Evolutionary conservation across 1,140 invertebrate genomes (phyloP).

Genomic region (Hyposmocoma kahamanoa): DNA sequence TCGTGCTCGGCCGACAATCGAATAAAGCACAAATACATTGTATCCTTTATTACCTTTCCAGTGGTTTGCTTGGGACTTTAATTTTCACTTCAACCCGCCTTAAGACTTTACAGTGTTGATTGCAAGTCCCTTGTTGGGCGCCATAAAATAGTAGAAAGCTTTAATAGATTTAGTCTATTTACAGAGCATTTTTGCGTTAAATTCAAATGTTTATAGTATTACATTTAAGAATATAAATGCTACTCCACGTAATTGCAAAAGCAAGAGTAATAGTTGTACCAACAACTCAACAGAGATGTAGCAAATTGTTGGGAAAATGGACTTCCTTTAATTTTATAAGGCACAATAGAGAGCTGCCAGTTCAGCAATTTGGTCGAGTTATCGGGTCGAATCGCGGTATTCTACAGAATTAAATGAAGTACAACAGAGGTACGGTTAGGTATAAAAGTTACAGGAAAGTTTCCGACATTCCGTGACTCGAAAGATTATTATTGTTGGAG

Average conservation of each 20-base stretch:
- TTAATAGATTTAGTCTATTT: no score
- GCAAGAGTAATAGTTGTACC: no score
- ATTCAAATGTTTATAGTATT: no score
- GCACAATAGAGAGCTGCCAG: slow-evolving; percentile 23
- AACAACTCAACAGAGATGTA: slow-evolving; percentile 11
- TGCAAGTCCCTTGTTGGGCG: no score
- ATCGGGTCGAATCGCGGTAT: slow-evolving; percentile 18
- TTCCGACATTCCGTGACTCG: background rate
- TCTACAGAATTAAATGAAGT: slow-evolving; percentile 33
- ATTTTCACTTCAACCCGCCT: no score
- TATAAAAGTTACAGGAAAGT: slow-evolving; percentile 1
- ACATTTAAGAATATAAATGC: no score
- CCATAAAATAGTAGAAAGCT: no score
- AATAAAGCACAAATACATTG: slow-evolving; percentile 21
- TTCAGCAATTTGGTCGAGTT: slow-evolving; percentile 31
- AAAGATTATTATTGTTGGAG: slow-evolving; percentile 1
- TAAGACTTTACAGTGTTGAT: no score
- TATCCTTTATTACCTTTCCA: slow-evolving; percentile 17
- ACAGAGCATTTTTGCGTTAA: no score
- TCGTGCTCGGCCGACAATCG: slow-evolving; percentile 27
- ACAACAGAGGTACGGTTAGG: background rate
- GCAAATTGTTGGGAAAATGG: slow-evolving; percentile 25
- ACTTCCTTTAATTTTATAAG: slow-evolving; percentile 30
- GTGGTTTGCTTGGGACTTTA: background rate
- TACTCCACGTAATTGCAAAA: no score